A percentile compares a stretch with the other conserved stretches of the same genome.
phyloP scores from a whole-genome alignment of 2,797 vertebrate genomes.

The Sebastes matsubarae region DNA sequence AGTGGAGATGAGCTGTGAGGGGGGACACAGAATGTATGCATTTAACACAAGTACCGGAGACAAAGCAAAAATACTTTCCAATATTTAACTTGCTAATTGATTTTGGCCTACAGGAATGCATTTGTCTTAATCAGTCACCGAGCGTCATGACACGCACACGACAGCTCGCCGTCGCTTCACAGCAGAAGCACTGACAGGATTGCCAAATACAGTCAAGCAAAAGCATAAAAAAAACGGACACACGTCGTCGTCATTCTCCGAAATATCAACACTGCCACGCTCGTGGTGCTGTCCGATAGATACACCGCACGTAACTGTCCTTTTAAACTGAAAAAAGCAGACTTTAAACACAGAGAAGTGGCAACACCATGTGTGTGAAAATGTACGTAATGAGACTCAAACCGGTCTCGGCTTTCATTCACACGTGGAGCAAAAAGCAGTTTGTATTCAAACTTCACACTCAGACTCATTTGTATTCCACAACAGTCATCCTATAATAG shows the following conservation, averaged over 20 bases:
- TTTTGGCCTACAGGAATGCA: constrained; percentile 22
- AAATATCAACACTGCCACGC: constrained; percentile 30
- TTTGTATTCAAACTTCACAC: constrained; percentile 43
- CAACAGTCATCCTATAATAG: constrained; percentile 64
- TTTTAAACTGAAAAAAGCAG: constrained; percentile 19
- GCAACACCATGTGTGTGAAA: constrained; percentile 27
- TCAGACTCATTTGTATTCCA: constrained; percentile 64
- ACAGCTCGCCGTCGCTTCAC: constrained; percentile 20
- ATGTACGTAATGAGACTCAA: constrained; percentile 1
- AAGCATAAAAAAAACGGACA: constrained; percentile 37
- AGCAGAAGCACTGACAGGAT: constrained; percentile 32
- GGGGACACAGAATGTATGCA: constrained; percentile 52
- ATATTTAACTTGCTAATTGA: constrained; percentile 15
- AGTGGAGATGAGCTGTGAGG: constrained; percentile 51
- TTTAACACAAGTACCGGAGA: constrained; percentile 56
- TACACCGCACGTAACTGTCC: background rate
- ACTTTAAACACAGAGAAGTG: constrained; percentile 35
- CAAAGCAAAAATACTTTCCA: constrained; percentile 42
- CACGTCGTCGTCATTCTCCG: background rate
- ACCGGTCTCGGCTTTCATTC: constrained; percentile 32
- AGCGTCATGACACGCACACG: constrained; percentile 1
- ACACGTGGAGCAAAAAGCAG: constrained; percentile 37
- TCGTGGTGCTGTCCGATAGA: background rate
- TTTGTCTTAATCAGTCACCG: constrained; percentile 29
- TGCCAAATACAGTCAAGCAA: constrained; percentile 51